phyloP scores from a whole-genome alignment of 1,140 invertebrate genomes.

The Mactra quadrangularis region DNA sequence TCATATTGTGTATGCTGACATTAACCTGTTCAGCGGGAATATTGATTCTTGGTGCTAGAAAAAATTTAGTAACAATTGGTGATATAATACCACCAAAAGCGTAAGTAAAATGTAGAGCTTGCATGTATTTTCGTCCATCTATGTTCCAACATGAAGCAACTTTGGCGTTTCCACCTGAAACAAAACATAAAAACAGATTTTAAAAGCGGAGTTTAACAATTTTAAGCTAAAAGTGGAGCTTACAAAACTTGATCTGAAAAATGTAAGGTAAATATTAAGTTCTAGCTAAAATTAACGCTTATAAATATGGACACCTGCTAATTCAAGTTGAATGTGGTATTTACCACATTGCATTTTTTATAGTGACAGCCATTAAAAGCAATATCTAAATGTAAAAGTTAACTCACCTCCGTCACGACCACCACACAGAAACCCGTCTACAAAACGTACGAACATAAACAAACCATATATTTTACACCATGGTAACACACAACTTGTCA shows the following conservation, averaged over 20 bases:
- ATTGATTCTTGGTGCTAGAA: constrained; percentile 38
- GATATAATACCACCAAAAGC: constrained; percentile 64
- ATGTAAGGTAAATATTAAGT: too few relatives aligned
- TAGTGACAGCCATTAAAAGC: too few relatives aligned
- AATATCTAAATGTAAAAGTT: too few relatives aligned
- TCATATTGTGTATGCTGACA: too few relatives aligned
- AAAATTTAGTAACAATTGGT: constrained; percentile 59
- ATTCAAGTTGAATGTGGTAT: too few relatives aligned
- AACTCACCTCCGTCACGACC: constrained; percentile 23
- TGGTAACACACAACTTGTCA: constrained; percentile 29
- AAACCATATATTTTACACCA: constrained; percentile 34
- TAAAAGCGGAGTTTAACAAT: too few relatives aligned
- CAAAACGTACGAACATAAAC: constrained; percentile 27
- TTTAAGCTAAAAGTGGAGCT: too few relatives aligned
- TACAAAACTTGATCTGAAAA: too few relatives aligned
- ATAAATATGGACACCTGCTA: too few relatives aligned
- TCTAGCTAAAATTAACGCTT: too few relatives aligned
- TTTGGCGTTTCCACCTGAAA: constrained; percentile 61
- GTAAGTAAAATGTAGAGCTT: constrained; percentile 53
- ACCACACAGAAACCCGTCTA: constrained; percentile 28
- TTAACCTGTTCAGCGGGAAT: neutral
- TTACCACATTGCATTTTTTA: too few relatives aligned
- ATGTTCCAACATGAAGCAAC: constrained; percentile 49
- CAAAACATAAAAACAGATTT: too few relatives aligned
- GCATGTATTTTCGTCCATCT: constrained; percentile 45